These are phyloP conservation scores for Antheraea mylitta DNA, from an alignment of 1,140 invertebrate genomes.

Conservation along the genomic window DNA sequence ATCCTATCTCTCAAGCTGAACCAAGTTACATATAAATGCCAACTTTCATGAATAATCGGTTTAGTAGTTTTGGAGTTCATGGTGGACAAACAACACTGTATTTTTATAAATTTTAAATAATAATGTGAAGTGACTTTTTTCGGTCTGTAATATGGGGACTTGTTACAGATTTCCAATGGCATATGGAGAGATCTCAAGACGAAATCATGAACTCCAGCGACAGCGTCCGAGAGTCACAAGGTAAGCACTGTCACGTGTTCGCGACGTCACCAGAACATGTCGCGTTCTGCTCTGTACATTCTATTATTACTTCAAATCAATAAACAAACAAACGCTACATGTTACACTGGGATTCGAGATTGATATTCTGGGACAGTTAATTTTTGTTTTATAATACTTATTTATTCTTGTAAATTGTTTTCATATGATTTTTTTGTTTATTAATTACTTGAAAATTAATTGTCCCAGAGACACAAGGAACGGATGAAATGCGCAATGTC, in stretches of 20 bases:
- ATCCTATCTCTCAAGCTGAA: no score
- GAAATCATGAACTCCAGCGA: slow-evolving; percentile 73
- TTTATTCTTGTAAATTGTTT: background rate
- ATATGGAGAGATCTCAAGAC: slow-evolving; percentile 78
- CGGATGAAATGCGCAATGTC: slow-evolving; percentile 79
- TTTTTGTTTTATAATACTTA: slow-evolving; percentile 27
- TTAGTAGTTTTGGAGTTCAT: no score
- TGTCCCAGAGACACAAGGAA: slow-evolving; percentile 69
- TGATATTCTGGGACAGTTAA: slow-evolving; percentile 61
- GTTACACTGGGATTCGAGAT: slow-evolving; percentile 57
- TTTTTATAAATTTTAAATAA: no score
- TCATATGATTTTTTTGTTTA: background rate
- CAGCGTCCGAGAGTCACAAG: slow-evolving; percentile 75
- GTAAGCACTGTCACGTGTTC: slow-evolving; percentile 53
- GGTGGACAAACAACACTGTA: no score
- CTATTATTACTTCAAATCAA: background rate
- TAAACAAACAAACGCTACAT: slow-evolving; percentile 40
- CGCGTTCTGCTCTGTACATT: slow-evolving; percentile 28
- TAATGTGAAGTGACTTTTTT: no score
- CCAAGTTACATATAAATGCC: no score
- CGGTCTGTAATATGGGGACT: background rate
- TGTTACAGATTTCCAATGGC: slow-evolving; percentile 76
- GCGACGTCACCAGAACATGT: slow-evolving; percentile 34
- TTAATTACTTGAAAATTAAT: slow-evolving; percentile 41
- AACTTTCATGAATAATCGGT: no score